Percentiles rank a stretch among this genome's conserved stretches.
These are phyloP conservation scores for Xanthorhoe spadicearia DNA, from an alignment of 2,888 invertebrate species.

Conservation along the genomic window DNA sequence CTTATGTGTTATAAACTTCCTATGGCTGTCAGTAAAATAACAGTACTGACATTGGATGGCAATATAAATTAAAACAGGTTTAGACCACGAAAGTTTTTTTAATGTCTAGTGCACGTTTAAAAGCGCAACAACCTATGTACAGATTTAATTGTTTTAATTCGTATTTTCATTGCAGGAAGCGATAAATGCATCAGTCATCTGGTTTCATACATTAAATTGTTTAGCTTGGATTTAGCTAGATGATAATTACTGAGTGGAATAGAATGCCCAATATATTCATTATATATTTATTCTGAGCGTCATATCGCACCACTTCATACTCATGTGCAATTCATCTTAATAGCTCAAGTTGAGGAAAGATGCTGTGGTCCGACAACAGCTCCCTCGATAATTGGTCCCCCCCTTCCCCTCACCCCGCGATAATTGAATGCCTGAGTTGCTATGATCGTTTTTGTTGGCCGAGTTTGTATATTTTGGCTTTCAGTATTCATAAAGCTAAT, in stretches of 20 bases:
- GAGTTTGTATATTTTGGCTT: conserved; percentile 21
- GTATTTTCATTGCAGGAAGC: no score
- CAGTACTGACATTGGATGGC: not conserved
- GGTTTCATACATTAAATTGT: no score
- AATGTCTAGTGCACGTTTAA: no score
- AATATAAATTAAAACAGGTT: not conserved
- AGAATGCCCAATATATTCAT: no score
- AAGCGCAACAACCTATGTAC: no score
- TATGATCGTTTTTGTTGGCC: conserved; percentile 42
- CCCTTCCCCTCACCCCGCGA: conserved; percentile 47
- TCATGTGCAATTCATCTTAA: conserved; percentile 42
- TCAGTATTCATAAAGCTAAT: not conserved
- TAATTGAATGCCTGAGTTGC: conserved; percentile 67
- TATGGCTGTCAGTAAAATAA: not conserved
- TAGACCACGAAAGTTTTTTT: not conserved
- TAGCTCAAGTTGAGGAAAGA: conserved; percentile 62
- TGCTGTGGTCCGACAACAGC: conserved; percentile 52
- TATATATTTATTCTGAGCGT: not conserved
- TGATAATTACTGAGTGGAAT: no score
- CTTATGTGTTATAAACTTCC: no score
- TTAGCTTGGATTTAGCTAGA: no score
- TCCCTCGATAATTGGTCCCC: conserved; percentile 69
- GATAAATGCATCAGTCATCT: no score
- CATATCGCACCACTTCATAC: conserved; percentile 10
- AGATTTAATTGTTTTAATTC: no score